phyloP scores from a whole-genome alignment of 2,888 invertebrate genomes.

The Alloscopus bannaensis region DNA sequence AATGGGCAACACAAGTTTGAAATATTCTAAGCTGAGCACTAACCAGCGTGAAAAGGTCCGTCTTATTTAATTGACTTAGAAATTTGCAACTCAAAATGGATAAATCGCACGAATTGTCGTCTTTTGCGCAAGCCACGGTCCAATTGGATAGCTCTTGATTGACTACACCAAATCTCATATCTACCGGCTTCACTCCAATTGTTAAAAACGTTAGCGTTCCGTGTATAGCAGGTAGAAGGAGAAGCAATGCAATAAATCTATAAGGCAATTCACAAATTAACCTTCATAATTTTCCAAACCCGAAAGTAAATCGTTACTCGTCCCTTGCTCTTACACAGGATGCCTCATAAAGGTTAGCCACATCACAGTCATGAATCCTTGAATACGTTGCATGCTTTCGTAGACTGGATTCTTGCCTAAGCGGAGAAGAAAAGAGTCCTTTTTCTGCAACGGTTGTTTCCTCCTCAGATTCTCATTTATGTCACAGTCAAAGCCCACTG shows the following conservation, averaged over 20 bases:
- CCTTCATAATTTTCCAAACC: background rate
- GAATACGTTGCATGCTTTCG: background rate
- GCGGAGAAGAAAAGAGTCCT: background rate
- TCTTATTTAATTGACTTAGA: slow-evolving; percentile 15
- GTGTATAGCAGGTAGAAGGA: slow-evolving; percentile 55
- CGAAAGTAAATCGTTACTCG: slow-evolving; percentile 7
- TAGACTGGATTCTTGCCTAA: background rate
- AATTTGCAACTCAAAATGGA: slow-evolving; percentile 60
- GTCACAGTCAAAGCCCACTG: slow-evolving; percentile 10
- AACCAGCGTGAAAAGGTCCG: background rate
- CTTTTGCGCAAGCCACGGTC: slow-evolving; percentile 24
- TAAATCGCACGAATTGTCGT: slow-evolving; percentile 24
- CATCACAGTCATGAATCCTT: background rate
- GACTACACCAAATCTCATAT: slow-evolving; percentile 50
- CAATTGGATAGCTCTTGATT: slow-evolving; percentile 75
- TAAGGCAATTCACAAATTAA: background rate
- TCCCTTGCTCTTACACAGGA: background rate
- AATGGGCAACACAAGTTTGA: background rate
- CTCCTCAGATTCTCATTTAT: slow-evolving; percentile 1
- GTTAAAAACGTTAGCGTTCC: slow-evolving; percentile 42
- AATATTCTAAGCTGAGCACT: background rate
- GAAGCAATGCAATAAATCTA: slow-evolving; percentile 57
- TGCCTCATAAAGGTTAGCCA: slow-evolving; percentile 5
- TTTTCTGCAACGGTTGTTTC: background rate
- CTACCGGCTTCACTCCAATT: slow-evolving; percentile 55